These are phyloP conservation scores for Catostylus mosaicus DNA, from an alignment of 30 jellyfish, hydroid and myxozoan species.

Conservation along the genomic window DNA sequence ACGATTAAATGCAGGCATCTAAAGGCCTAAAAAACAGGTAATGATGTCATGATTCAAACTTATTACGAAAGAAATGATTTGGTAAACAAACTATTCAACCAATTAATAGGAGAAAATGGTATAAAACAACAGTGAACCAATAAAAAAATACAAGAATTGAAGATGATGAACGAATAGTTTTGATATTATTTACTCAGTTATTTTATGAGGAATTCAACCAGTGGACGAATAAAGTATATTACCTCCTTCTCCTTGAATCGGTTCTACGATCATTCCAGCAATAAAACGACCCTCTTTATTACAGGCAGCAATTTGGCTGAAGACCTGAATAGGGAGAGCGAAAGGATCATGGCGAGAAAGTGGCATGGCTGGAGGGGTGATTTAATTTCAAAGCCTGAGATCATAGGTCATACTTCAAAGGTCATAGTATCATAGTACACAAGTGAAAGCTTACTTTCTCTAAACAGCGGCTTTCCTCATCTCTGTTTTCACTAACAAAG, in stretches of 20 bases:
- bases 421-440: not conserved
- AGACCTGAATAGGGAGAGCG: constrained; percentile 24
- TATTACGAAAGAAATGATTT: too few relatives aligned
- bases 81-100: too few relatives aligned
- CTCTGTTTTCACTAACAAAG: constrained; percentile 47
- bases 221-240: too few relatives aligned
- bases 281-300: constrained; percentile 52
- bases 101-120: too few relatives aligned
- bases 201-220: too few relatives aligned
- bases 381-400: not conserved
- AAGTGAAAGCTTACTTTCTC: constrained; percentile 51
- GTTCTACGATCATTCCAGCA: constrained; percentile 74
- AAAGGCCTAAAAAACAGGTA: too few relatives aligned
- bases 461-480: constrained; percentile 78
- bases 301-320: constrained; percentile 33
- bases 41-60: too few relatives aligned
- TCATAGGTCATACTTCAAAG: not conserved
- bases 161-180: too few relatives aligned
- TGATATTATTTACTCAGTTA: too few relatives aligned
- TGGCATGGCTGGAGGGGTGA: not conserved
- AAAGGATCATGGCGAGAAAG: not conserved
- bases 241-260: constrained; percentile 87
- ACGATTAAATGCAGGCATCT: too few relatives aligned
- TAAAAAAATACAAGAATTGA: too few relatives aligned
- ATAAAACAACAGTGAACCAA: too few relatives aligned